These are phyloP conservation scores for Stomatorhinus walkeri DNA, from an alignment of 2,797 vertebrate species.

Conservation along the genomic window DNA sequence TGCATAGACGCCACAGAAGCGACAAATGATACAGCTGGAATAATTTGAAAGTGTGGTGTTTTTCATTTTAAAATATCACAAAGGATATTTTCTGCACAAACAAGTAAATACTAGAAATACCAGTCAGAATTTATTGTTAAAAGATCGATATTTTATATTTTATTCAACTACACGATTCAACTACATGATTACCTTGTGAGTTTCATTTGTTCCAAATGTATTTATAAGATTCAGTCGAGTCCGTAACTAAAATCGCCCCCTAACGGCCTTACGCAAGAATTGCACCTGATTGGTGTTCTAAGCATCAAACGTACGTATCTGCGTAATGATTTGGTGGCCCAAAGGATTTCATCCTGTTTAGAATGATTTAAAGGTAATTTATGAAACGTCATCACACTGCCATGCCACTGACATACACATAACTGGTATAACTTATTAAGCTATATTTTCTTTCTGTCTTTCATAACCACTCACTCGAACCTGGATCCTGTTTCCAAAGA, in stretches of 20 bases:
- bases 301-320: background rate
- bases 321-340: slow-evolving; percentile 1
- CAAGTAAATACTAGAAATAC: background rate
- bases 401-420: background rate
- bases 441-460: background rate
- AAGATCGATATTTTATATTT: background rate
- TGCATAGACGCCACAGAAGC: background rate
- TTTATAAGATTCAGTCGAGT: background rate
- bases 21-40: background rate
- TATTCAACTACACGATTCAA: background rate
- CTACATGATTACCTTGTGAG: background rate
- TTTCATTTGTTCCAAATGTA: background rate
- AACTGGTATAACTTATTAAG: background rate
- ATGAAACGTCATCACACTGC: background rate
- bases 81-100: background rate
- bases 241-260: background rate
- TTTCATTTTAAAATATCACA: background rate
- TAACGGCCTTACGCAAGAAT: background rate
- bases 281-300: background rate
- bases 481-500: background rate
- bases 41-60: background rate
- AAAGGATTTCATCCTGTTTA: background rate
- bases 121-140: background rate
- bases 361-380: slow-evolving; percentile 6
- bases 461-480: background rate